These are phyloP conservation scores for Slavum lentiscoides DNA, from an alignment of 2,888 invertebrate genomes.

Conservation along the genomic window DNA sequence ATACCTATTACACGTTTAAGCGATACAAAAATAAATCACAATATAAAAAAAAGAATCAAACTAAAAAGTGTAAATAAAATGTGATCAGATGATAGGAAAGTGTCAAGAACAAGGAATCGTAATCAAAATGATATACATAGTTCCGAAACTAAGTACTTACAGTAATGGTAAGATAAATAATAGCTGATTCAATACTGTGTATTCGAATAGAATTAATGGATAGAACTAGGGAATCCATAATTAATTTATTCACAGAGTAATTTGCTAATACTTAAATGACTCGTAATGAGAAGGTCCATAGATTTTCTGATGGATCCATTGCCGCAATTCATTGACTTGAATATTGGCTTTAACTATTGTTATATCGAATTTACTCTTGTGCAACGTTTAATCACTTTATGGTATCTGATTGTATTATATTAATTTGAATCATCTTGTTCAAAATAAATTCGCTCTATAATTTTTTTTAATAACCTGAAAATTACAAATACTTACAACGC, in stretches of 20 bases:
- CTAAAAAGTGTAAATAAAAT: no score
- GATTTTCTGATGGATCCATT: conserved; percentile 5
- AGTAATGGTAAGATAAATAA: background rate
- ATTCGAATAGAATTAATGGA: conserved; percentile 1
- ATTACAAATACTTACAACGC: no score
- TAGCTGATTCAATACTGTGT: background rate
- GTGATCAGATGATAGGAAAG: no score
- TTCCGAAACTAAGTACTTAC: background rate
- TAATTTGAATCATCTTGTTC: conserved; percentile 11
- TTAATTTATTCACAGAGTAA: conserved; percentile 2
- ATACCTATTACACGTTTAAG: no score
- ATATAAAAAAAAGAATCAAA: no score
- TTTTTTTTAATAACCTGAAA: no score
- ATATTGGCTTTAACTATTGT: conserved; percentile 17
- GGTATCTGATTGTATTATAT: background rate
- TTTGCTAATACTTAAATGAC: background rate
- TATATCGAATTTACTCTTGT: conserved; percentile 17
- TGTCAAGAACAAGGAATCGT: no score
- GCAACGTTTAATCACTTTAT: conserved; percentile 8
- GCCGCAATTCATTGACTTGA: conserved; percentile 1
- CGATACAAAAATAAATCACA: no score
- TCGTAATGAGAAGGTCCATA: conserved; percentile 20
- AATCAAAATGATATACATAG: no score
- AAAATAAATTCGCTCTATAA: background rate
- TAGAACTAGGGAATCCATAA: background rate